A percentile compares a stretch with the other conserved stretches of the same genome.
phyloP scores from a whole-genome alignment of 1,140 invertebrate species.

The Chionoecetes opilio region DNA sequence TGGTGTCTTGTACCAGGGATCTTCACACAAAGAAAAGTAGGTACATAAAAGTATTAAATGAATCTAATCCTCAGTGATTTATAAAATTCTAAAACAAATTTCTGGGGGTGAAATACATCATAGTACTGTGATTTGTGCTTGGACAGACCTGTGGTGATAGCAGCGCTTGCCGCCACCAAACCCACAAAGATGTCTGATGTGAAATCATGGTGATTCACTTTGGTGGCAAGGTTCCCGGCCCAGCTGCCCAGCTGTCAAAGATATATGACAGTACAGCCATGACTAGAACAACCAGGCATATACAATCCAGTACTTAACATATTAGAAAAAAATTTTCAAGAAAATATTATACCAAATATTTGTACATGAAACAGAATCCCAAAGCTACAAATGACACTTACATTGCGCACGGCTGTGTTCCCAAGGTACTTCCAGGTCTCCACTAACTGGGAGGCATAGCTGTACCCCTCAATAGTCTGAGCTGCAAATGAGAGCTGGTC shows the following conservation, averaged over 20 bases:
- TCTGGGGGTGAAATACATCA: not conserved
- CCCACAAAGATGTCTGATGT: conserved; percentile 90
- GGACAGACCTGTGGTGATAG: conserved; percentile 86
- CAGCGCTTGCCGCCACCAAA: conserved; percentile 88
- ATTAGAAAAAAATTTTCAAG: too few species aligned
- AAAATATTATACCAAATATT: too few species aligned
- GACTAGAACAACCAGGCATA: not conserved
- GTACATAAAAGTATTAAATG: too few species aligned
- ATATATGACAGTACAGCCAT: not conserved
- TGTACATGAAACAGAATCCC: too few species aligned
- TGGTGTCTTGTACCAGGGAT: too few species aligned
- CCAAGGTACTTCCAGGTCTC: conserved; percentile 80
- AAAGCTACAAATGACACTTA: too few species aligned
- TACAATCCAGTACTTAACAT: too few species aligned
- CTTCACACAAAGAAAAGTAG: too few species aligned
- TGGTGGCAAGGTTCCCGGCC: conserved; percentile 91
- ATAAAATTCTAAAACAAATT: not conserved
- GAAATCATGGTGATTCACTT: conserved; percentile 88
- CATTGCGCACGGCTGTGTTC: conserved; percentile 82
- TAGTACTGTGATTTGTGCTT: not conserved
- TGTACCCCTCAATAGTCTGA: conserved; percentile 79
- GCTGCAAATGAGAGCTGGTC: conserved; percentile 72
- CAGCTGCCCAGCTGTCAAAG: conserved; percentile 75
- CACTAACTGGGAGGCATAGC: conserved; percentile 79
- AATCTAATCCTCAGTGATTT: not conserved